A percentile compares a stretch with the other conserved stretches of the same genome.
phyloP scores from a whole-genome alignment of 35 echinoderm and acorn worm genomes.

The Lytechinus pictus region DNA sequence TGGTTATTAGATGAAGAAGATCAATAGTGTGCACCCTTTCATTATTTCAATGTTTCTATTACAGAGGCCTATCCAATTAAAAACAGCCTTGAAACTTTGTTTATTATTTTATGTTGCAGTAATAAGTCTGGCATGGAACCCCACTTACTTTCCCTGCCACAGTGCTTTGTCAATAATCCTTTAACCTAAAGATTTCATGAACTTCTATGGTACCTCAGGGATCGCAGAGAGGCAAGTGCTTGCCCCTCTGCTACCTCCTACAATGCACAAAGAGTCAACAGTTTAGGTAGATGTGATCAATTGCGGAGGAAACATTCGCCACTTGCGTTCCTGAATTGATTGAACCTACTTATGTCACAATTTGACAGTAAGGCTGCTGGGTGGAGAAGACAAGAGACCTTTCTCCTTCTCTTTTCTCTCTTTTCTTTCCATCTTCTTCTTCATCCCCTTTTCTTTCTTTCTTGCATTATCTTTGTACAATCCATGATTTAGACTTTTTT shows the following conservation, averaged over 20 bases:
- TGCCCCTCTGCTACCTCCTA: conserved; percentile 1
- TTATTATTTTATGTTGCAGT: neutral
- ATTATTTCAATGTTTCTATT: too few relatives aligned
- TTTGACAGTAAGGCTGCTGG: neutral
- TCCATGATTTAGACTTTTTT: too few relatives aligned
- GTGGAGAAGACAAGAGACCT: neutral
- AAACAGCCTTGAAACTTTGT: neutral
- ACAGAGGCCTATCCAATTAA: neutral
- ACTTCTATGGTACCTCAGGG: neutral
- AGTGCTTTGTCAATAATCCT: neutral
- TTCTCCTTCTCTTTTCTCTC: neutral
- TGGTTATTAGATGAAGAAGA: too few relatives aligned
- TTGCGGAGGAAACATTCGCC: conserved; percentile 28
- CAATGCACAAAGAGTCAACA: conserved; percentile 15
- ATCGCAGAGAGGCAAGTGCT: neutral
- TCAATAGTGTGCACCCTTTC: too few relatives aligned
- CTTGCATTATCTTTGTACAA: too few relatives aligned
- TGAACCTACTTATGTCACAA: conserved; percentile 31
- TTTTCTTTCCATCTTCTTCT: neutral
- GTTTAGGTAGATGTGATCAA: conserved; percentile 34
- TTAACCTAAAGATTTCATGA: conserved; percentile 2
- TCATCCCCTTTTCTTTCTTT: too few relatives aligned
- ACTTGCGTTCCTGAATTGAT: conserved; percentile 32
- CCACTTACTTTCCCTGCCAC: neutral
- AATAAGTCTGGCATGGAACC: neutral